A percentile compares a stretch with the other conserved stretches of the same genome.
These are phyloP conservation scores for Melopsittacus undulatus DNA, from an alignment of 2,797 vertebrate species.

Conservation along the genomic window DNA sequence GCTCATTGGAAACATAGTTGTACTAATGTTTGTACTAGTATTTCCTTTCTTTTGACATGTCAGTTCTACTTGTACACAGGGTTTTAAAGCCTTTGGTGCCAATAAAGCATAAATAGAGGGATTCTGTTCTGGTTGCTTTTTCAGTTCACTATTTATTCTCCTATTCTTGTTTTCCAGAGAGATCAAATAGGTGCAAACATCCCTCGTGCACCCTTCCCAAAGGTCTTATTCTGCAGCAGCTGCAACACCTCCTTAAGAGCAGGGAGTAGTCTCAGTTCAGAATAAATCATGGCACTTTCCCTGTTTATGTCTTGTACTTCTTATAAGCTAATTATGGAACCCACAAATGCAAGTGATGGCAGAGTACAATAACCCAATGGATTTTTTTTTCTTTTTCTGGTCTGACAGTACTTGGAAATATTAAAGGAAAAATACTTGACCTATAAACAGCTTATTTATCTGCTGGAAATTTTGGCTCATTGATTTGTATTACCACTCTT, in stretches of 20 bases:
- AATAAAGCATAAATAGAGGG: not conserved
- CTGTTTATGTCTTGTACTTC: not conserved
- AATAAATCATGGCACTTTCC: not conserved
- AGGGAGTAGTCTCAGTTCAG: not conserved
- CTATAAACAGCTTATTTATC: not conserved
- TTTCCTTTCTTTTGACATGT: not conserved
- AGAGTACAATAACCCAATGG: not conserved
- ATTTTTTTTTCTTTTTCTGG: not conserved
- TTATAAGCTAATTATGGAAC: not conserved
- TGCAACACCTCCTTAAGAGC: not conserved
- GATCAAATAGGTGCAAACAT: not conserved
- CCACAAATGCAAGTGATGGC: not conserved
- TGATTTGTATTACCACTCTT: not conserved
- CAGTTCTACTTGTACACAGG: not conserved
- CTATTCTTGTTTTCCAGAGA: not conserved
- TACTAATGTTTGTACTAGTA: not conserved
- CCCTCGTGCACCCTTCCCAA: not conserved
- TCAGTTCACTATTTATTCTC: not conserved
- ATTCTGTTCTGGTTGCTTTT: not conserved
- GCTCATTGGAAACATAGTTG: not conserved
- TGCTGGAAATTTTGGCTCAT: not conserved
- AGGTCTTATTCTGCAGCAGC: not conserved
- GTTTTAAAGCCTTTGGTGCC: not conserved
- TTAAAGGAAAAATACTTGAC: not conserved
- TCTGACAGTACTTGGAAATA: not conserved